Conservation (phyloP, 2,888 invertebrate species). For the Oscheius onirici region DNA sequence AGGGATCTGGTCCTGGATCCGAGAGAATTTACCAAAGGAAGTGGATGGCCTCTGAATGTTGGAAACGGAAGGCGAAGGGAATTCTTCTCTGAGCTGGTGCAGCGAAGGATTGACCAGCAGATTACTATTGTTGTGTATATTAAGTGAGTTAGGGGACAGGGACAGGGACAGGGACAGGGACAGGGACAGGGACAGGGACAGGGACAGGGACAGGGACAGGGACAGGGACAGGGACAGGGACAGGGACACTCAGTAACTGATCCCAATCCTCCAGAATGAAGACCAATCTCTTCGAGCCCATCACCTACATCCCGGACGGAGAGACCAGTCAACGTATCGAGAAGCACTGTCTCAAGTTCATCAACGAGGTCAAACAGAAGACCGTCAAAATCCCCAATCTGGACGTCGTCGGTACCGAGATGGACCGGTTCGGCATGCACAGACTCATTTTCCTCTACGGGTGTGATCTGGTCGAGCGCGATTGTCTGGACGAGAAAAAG, state of each 20-base stretch:
- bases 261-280: conserved; percentile 13
- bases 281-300: conserved; percentile 60
- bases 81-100: conserved; percentile 61
- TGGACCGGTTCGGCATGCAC: conserved; percentile 42
- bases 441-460: conserved; percentile 62
- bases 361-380: conserved; percentile 47
- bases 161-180: too few relatives aligned
- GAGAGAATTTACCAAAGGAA: conserved; percentile 45
- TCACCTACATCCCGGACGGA: conserved; percentile 64
- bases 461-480: conserved; percentile 46
- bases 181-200: too few relatives aligned
- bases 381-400: conserved; percentile 44
- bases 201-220: too few relatives aligned
- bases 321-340: conserved; percentile 58
- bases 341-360: conserved; percentile 57
- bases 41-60: conserved; percentile 64
- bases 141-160: conserved; percentile 36
- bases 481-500: conserved; percentile 37
- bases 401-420: conserved; percentile 30
- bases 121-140: conserved; percentile 62
- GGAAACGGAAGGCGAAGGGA: conserved; percentile 40
- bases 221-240: too few relatives aligned
- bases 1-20: conserved; percentile 13
- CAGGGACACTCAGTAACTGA: too few relatives aligned
- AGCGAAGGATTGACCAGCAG: conserved; percentile 56